These are phyloP conservation scores for Mastomys coucha DNA, from an alignment of 2,113 vertebrate species.

Conservation along the genomic window DNA sequence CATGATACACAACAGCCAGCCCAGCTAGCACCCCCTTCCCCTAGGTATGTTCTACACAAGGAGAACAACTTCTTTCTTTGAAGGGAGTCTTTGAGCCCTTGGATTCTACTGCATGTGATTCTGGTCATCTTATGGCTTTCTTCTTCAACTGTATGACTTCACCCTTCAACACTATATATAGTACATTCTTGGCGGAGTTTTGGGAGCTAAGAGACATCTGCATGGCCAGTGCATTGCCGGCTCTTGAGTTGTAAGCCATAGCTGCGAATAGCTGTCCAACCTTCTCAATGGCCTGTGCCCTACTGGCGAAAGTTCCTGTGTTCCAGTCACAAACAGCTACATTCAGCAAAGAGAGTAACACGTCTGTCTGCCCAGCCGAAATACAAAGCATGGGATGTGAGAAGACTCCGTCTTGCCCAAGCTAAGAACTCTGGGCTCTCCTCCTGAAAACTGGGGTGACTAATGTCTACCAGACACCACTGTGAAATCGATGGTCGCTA, in stretches of 20 bases:
- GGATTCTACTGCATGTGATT: neutral
- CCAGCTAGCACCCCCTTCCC: neutral
- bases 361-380: neutral
- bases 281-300: neutral
- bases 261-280: neutral
- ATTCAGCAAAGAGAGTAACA: neutral
- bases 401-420: neutral
- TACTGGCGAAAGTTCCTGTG: neutral
- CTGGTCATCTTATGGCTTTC: neutral
- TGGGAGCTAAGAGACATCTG: neutral
- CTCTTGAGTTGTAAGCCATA: neutral
- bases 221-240: too few species aligned
- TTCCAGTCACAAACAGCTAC: neutral
- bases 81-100: neutral
- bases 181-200: accelerated
- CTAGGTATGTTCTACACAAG: neutral
- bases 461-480: neutral
- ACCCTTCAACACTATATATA: too few species aligned
- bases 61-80: neutral
- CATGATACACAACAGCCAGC: too few species aligned
- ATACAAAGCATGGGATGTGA: too few species aligned
- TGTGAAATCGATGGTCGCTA: neutral
- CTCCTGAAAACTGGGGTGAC: neutral
- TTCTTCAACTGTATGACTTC: neutral
- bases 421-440: neutral